A percentile compares a stretch with the other conserved stretches of the same genome.
Evolutionary conservation across 2,113 vertebrate genomes (phyloP).

Genomic region (Pteruthius melanotis): DNA sequence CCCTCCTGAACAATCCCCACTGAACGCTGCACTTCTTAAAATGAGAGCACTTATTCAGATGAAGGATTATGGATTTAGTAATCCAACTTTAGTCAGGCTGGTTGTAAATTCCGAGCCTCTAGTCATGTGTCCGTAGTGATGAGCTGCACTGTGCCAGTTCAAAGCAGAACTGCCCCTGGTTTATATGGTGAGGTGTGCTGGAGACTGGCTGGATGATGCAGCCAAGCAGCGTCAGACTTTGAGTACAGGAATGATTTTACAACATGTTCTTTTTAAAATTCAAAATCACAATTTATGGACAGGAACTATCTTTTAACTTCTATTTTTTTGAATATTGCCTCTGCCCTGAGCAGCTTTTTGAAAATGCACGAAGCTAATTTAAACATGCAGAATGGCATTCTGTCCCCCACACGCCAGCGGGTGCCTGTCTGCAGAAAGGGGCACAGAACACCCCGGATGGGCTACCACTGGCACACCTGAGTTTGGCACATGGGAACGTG

Average conservation of each 20-base stretch:
- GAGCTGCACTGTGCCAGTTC: background rate
- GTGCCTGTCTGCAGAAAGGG: background rate
- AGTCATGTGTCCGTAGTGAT: background rate
- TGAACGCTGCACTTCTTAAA: background rate
- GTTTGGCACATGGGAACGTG: background rate
- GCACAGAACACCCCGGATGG: rapidly evolving
- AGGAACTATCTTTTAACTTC: background rate
- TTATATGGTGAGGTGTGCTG: background rate
- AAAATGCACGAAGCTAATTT: background rate
- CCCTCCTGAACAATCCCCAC: background rate
- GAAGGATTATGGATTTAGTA: background rate
- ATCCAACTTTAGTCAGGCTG: background rate
- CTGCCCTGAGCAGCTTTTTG: background rate
- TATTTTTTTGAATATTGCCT: background rate
- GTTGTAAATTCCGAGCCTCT: background rate
- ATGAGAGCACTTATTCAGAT: background rate
- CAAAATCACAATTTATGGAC: background rate
- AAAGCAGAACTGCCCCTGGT: background rate
- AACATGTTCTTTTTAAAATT: background rate
- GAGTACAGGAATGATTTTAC: background rate
- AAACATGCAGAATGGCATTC: background rate
- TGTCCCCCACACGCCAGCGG: background rate
- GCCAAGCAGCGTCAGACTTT: background rate
- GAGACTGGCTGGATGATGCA: background rate
- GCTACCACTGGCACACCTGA: background rate